Evolutionary conservation across 2,113 vertebrate species (phyloP), one percentile per base, ranked within the genome.

Genomic region (Axis porcinus): DNA sequence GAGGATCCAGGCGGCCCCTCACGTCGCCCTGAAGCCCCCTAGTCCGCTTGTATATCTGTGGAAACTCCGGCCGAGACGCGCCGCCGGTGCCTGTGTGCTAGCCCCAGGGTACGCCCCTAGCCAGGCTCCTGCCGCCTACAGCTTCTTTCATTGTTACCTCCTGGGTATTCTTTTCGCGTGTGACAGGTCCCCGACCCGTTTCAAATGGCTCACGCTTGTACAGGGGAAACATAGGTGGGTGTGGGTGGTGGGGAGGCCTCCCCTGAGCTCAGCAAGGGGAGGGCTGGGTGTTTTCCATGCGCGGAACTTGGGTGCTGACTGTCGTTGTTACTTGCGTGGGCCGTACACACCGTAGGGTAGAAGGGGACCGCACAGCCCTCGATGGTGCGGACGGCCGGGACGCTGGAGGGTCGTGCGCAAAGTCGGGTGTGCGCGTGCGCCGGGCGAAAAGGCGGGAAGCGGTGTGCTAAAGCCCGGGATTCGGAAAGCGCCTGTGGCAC

Each of bases 381-480:
- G 6, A 36, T 2, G 4, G 10, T 4, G 54, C 14, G 1, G 4
- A 54, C 33, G 9, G 33, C 36, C 13, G 0, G 0, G 55, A 17
- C 23, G 30, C 3, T 23, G 50, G 25, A 57, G 0, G 0, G 88
- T 27, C 0, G 13, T 15, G 83, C 0, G 7, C 50, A 43, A 27
- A 52, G 81, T n/a, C 11, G 0, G 13, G 2, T 0, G 50, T 52
- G 89, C 58, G 40, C 86, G 2, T 81, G 83, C 27, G 50, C 57
- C 2, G 36, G 79, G 47, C 6, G n/a, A 89, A 92, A 98, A 97
- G 93, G 96, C 50, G 84, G 96, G 92, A 97, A 96, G 67, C 8
- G 5, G 62, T 10, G n/a, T 8, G 6, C 83, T 12, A 1, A 76
- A 86, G 78, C 33, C 40, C 11, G 28, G 52, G 36, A 64, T 27